Percentiles rank a stretch among this genome's conserved stretches.
Evolutionary conservation across 2,888 invertebrate species (phyloP).

Genomic region (Bembecia ichneumoniformis): DNA sequence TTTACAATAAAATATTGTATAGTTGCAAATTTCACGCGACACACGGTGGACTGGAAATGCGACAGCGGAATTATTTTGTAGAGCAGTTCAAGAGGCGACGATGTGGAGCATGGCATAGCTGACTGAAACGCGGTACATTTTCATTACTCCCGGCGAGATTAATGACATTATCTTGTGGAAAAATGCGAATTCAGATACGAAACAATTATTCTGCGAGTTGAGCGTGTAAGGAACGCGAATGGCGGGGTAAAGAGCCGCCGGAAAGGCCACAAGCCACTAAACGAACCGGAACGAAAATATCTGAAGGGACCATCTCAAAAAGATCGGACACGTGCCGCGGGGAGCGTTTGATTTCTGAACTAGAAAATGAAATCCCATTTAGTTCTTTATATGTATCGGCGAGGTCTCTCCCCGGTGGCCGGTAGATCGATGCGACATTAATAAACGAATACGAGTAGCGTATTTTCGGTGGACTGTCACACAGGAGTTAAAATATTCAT

Average conservation of each 20-base stretch:
- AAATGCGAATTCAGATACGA: constrained; percentile 44
- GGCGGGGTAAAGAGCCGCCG: constrained; percentile 11
- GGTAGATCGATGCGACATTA: constrained; percentile 52
- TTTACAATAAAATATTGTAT: constrained; percentile 13
- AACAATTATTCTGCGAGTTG: constrained; percentile 44
- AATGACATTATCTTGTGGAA: constrained; percentile 57
- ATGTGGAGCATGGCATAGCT: constrained; percentile 14
- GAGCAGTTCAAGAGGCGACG: constrained; percentile 1
- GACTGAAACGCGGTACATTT: constrained; percentile 39
- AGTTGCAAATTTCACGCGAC: constrained; percentile 23
- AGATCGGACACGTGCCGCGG: constrained; percentile 34
- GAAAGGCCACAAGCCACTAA: constrained; percentile 21
- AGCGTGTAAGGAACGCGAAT: constrained; percentile 16
- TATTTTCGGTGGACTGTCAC: constrained; percentile 46
- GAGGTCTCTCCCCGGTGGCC: constrained; percentile 31
- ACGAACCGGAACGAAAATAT: constrained; percentile 39
- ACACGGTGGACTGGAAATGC: constrained; percentile 25
- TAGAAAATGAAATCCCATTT: constrained; percentile 67
- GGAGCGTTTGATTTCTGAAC: constrained; percentile 60
- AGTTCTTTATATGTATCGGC: constrained; percentile 33
- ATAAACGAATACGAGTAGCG: constrained; percentile 50
- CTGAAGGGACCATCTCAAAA: constrained; percentile 34
- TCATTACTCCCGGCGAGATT: constrained; percentile 51
- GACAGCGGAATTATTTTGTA: constrained; percentile 18
- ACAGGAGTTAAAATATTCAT: constrained; percentile 62